Evolutionary conservation across 2,797 vertebrate genomes (phyloP).

Genomic region (Falco berigora): DNA sequence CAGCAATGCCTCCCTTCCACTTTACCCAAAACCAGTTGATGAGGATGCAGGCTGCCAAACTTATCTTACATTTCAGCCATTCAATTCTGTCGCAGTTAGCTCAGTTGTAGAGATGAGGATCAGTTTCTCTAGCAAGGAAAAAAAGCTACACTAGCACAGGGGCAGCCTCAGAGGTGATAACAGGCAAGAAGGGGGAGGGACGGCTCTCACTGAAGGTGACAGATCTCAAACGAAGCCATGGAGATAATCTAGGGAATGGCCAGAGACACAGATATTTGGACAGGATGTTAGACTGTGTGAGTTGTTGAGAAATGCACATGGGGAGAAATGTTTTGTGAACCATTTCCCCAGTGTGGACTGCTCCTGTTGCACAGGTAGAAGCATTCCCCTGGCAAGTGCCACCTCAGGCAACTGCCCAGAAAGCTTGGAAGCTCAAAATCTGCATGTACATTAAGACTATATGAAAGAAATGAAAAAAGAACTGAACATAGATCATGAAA

Average conservation of each 20-base stretch:
- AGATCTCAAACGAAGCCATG: background rate
- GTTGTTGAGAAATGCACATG: background rate
- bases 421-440: background rate
- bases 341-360: background rate
- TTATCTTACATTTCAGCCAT: background rate
- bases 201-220: background rate
- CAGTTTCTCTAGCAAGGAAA: background rate
- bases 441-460: background rate
- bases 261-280: background rate
- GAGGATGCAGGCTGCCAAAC: background rate
- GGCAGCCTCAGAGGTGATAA: background rate
- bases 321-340: background rate
- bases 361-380: background rate
- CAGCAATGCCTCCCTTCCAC: background rate
- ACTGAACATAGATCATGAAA: background rate
- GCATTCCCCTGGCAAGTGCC: rapidly evolving
- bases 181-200: background rate
- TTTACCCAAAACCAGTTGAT: background rate
- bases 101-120: background rate
- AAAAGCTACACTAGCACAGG: background rate
- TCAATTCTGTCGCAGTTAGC: background rate
- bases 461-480: background rate
- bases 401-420: background rate
- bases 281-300: background rate
- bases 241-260: background rate